Evolutionary conservation across 2,888 invertebrate genomes (phyloP).

Genomic region (Leptinotarsa haldemani): DNA sequence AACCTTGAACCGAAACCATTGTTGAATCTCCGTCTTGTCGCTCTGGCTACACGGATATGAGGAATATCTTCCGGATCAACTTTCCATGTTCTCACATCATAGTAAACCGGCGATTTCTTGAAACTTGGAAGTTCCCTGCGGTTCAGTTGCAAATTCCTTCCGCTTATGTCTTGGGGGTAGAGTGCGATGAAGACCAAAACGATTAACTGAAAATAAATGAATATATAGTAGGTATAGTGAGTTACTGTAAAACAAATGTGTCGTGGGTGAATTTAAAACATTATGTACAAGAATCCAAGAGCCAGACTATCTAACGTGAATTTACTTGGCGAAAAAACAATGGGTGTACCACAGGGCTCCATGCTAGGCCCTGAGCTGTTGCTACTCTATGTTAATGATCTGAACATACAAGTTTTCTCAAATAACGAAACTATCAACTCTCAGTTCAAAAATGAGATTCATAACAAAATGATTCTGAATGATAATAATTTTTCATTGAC

Average conservation of each 20-base stretch:
- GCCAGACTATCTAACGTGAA: too few relatives aligned
- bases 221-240: not conserved
- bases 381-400: too few relatives aligned
- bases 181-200: not conserved
- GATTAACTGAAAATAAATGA: not conserved
- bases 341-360: too few relatives aligned
- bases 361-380: too few relatives aligned
- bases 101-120: slow-evolving; percentile 3
- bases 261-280: not conserved
- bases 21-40: slow-evolving; percentile 2
- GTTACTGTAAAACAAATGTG: not conserved
- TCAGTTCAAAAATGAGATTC: too few relatives aligned
- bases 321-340: too few relatives aligned
- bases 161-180: not conserved
- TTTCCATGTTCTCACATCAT: slow-evolving; percentile 10
- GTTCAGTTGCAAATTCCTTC: not conserved
- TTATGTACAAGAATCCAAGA: too few relatives aligned
- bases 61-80: slow-evolving; percentile 7
- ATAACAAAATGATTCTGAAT: too few relatives aligned
- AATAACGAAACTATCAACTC: too few relatives aligned
- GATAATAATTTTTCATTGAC: too few relatives aligned
- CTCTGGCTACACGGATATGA: slow-evolving; percentile 5
- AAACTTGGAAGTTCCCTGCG: not conserved
- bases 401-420: too few relatives aligned
- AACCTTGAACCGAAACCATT: not conserved